phyloP scores from a whole-genome alignment of 1,140 invertebrate species.

The Heliothis subflexa region DNA sequence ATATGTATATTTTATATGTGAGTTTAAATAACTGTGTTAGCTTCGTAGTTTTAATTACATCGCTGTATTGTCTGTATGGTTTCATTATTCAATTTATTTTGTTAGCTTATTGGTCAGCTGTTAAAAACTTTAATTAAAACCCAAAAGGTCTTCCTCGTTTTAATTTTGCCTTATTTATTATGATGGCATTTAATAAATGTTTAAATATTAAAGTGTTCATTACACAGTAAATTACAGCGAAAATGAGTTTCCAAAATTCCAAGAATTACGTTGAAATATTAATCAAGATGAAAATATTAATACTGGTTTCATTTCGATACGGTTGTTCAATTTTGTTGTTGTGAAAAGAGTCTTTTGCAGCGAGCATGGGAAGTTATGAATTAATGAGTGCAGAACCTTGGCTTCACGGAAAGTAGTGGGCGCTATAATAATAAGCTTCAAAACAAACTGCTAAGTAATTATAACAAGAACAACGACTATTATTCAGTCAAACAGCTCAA shows the following conservation, averaged over 20 bases:
- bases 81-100: conserved; percentile 7
- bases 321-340: conserved; percentile 19
- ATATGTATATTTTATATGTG: conserved; percentile 52
- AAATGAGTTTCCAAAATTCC: conserved; percentile 34
- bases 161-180: conserved; percentile 21
- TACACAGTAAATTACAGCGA: conserved; percentile 25
- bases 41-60: conserved; percentile 29
- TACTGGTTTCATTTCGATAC: conserved; percentile 10
- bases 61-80: conserved; percentile 12
- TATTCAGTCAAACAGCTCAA: conserved; percentile 77
- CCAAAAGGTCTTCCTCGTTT: conserved; percentile 16
- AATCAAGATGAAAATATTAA: conserved; percentile 28
- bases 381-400: conserved; percentile 73
- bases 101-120: conserved; percentile 8
- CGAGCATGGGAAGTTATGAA: conserved; percentile 68
- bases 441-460: conserved; percentile 82
- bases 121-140: conserved; percentile 24
- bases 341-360: conserved; percentile 57
- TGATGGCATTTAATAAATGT: conserved; percentile 31
- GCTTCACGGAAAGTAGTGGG: conserved; percentile 69
- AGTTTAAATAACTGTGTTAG: conserved; percentile 26
- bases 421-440: conserved; percentile 76
- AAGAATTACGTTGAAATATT: conserved; percentile 36
- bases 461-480: conserved; percentile 78
- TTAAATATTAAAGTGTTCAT: conserved; percentile 36